Evolutionary conservation across 2,113 vertebrate genomes (phyloP).

Genomic region (Microcebus lehilahytsara): DNA sequence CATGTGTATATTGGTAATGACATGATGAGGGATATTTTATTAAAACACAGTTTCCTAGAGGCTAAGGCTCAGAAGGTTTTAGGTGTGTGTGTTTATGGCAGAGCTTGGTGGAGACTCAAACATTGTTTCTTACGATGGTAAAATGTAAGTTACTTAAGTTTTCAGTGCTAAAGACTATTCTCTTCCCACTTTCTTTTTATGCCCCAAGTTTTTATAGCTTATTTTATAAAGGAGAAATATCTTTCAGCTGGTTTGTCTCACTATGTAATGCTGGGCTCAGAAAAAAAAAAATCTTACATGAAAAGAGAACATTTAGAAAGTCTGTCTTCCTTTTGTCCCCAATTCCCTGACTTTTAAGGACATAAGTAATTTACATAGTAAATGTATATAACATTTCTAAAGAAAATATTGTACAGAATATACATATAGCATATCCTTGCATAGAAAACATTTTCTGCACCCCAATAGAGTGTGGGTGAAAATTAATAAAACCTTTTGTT

Average conservation of each 20-base stretch:
- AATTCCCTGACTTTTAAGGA: neutral
- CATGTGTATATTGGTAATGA: neutral
- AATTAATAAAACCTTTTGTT: neutral
- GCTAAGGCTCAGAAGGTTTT: neutral
- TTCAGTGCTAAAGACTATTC: neutral
- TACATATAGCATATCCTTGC: neutral
- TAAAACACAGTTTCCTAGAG: neutral
- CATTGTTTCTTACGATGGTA: neutral
- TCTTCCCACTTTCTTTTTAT: neutral
- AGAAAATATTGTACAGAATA: neutral
- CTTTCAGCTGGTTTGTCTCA: accelerated
- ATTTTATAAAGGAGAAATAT: neutral
- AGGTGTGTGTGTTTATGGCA: neutral
- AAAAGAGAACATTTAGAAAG: neutral
- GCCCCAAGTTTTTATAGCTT: neutral
- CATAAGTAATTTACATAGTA: neutral
- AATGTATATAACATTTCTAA: neutral
- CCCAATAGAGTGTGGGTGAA: neutral
- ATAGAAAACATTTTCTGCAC: neutral
- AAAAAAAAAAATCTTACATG: neutral
- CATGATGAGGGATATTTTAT: neutral
- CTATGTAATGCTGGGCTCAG: neutral
- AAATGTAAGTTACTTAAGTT: neutral
- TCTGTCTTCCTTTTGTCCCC: neutral
- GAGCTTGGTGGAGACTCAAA: neutral